These are phyloP conservation scores for Ctenopoma kingsleyae DNA, from an alignment of 2,797 vertebrate species.

Conservation along the genomic window DNA sequence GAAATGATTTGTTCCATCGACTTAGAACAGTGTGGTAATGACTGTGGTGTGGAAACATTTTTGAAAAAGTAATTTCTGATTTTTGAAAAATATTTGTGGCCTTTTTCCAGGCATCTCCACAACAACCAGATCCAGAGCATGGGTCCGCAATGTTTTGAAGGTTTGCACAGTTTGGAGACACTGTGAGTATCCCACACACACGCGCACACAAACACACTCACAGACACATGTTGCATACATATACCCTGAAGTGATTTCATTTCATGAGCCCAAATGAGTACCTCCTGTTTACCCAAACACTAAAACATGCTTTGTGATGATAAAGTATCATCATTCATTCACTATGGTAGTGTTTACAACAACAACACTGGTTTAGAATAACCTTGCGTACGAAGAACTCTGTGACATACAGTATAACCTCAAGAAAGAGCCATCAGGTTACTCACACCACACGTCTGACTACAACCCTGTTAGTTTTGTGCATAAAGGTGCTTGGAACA, in stretches of 20 bases:
- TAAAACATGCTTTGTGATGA: constrained; percentile 41
- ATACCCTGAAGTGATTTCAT: constrained; percentile 29
- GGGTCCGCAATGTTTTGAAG: constrained; percentile 92
- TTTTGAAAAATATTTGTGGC: constrained; percentile 55
- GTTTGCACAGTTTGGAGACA: constrained; percentile 94
- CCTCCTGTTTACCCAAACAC: constrained; percentile 62
- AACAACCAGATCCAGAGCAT: constrained; percentile 95
- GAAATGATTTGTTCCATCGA: constrained; percentile 29
- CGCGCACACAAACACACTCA: constrained; percentile 17
- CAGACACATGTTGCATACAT: neutral
- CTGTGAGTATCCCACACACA: constrained; percentile 88
- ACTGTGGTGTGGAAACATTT: constrained; percentile 32
- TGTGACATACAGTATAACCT: constrained; percentile 26
- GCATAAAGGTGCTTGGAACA: constrained; percentile 36
- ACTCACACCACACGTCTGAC: constrained; percentile 12
- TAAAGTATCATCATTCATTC: constrained; percentile 46
- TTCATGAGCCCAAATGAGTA: constrained; percentile 54
- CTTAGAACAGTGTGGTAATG: constrained; percentile 16
- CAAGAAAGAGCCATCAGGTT: constrained; percentile 15
- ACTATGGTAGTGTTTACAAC: constrained; percentile 49
- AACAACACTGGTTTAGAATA: constrained; percentile 51
- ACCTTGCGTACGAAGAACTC: constrained; percentile 37
- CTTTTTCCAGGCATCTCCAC: constrained; percentile 91
- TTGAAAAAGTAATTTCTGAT: constrained; percentile 32
- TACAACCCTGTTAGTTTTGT: constrained; percentile 7